phyloP scores from a whole-genome alignment of 1,140 invertebrate genomes.

The Microplitis mediator region DNA sequence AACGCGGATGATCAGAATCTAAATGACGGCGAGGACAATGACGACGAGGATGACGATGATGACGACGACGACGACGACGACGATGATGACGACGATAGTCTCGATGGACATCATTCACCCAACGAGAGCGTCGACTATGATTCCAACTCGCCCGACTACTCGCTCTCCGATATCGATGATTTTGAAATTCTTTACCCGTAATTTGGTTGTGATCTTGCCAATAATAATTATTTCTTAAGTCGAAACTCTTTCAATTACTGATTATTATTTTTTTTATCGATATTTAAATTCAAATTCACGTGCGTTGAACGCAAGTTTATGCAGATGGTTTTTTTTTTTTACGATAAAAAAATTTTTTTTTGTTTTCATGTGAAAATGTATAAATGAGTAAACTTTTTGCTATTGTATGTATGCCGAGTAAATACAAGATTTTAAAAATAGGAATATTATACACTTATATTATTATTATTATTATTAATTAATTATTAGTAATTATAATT shows the following conservation, averaged over 20 bases:
- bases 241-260: no score
- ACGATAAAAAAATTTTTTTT: no score
- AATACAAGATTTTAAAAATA: conserved; percentile 28
- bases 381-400: conserved; percentile 45
- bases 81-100: conserved; percentile 48
- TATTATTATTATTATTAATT: no score
- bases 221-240: background rate
- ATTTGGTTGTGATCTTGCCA: no score
- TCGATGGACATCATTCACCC: conserved; percentile 54
- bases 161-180: conserved; percentile 46
- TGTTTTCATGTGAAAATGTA: background rate
- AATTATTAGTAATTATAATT: no score
- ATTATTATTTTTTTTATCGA: no score
- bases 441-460: no score
- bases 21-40: conserved; percentile 40
- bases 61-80: conserved; percentile 51
- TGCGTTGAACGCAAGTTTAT: no score
- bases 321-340: no score
- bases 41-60: conserved; percentile 54
- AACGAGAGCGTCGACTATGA: conserved; percentile 47
- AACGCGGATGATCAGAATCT: conserved; percentile 36
- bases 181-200: conserved; percentile 37
- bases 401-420: conserved; percentile 47
- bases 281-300: no score
- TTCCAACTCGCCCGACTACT: conserved; percentile 41